Percentiles rank a stretch among this genome's conserved stretches.
These are phyloP conservation scores for Leptinotarsa rubiginosa DNA, from an alignment of 2,888 invertebrate genomes.

Conservation along the genomic window DNA sequence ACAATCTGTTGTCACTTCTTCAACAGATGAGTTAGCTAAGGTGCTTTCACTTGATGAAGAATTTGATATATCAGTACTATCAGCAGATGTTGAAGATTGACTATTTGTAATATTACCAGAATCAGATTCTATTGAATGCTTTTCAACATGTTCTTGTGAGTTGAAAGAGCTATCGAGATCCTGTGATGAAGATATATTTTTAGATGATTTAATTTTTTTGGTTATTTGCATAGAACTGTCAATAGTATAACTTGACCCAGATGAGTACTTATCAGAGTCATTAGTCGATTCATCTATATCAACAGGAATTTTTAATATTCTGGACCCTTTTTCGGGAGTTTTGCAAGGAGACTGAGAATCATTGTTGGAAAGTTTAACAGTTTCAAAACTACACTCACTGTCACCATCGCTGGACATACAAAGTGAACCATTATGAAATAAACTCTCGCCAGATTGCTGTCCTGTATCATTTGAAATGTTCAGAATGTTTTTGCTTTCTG, in stretches of 20 bases:
- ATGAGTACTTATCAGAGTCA: neutral
- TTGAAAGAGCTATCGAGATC: neutral
- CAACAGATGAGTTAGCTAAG: neutral
- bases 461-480: neutral
- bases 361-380: neutral
- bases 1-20: neutral
- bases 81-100: neutral
- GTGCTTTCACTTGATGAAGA: neutral
- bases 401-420: neutral
- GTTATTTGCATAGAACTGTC: neutral
- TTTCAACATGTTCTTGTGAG: neutral
- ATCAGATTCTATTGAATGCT: neutral
- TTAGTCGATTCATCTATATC: constrained; percentile 1
- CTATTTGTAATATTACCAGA: constrained; percentile 11
- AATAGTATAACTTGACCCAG: constrained; percentile 3
- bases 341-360: constrained; percentile 3
- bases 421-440: neutral
- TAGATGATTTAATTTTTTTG: neutral
- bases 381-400: constrained; percentile 7
- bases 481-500: neutral
- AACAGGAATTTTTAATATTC: constrained; percentile 18
- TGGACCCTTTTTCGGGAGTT: neutral
- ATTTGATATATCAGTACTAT: neutral
- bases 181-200: neutral
- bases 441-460: neutral